Conservation (phyloP, 2,888 invertebrate genomes). For the Aleiodes leptofemur region DNA sequence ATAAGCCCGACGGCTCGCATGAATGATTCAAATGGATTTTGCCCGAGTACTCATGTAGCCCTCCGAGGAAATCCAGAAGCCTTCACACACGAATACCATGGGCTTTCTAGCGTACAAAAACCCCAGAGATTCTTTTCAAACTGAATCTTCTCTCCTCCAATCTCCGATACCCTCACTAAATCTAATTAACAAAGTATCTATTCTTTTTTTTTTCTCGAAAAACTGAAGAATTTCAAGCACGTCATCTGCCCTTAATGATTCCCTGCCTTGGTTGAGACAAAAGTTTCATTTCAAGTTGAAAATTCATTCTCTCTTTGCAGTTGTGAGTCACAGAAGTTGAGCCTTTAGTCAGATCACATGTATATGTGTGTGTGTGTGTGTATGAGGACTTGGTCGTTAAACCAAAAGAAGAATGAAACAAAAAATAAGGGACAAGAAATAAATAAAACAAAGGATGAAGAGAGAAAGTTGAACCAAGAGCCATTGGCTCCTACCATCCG, state of each 20-base stretch:
- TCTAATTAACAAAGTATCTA: background rate
- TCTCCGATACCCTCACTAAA: background rate
- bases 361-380: background rate
- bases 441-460: constrained; percentile 24
- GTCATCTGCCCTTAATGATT: too few relatives aligned
- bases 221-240: too few relatives aligned
- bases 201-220: background rate
- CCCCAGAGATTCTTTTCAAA: constrained; percentile 8
- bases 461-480: constrained; percentile 20
- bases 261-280: too few relatives aligned
- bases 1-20: constrained; percentile 39
- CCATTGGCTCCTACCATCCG: constrained; percentile 11
- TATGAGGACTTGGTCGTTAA: constrained; percentile 8
- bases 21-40: constrained; percentile 46
- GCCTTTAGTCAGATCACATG: background rate
- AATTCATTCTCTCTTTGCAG: background rate
- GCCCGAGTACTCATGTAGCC: constrained; percentile 11
- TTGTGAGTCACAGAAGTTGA: background rate
- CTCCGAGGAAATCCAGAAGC: constrained; percentile 38
- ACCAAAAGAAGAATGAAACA: constrained; percentile 36
- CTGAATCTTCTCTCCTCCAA: background rate
- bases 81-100: constrained; percentile 33
- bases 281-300: too few relatives aligned
- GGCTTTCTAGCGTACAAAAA: constrained; percentile 1
- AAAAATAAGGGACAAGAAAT: constrained; percentile 30